Evolutionary conservation across 35 echinoderm and acorn worm species (phyloP), one percentile per base, ranked within the genome.

Genomic region (Apostichopus japonicus): DNA sequence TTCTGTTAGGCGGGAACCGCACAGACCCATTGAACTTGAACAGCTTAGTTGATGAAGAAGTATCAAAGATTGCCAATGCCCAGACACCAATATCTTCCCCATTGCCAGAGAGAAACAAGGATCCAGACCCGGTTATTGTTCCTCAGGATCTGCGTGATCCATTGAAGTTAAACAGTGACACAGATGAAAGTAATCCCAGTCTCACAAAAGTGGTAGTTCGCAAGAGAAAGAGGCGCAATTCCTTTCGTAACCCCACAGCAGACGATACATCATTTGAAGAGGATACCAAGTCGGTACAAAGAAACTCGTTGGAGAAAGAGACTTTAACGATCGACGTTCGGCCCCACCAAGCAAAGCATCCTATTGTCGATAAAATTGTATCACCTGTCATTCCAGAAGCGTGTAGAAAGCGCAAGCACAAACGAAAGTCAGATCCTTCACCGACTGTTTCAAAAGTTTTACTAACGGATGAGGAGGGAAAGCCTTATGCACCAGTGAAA

Each of bases 11-110:
- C 7, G 97, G 97, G 16, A 93, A 82, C 72, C 93, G 95, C 54
- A 95, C 91, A 21, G 97, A 99, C 76, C 97, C 97, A 13, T 84
- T 99, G 67, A 99, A 99, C 83, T 90, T 99, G 83, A 99, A 99
- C 72, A 99, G 97, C 86, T 88, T 99, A 5, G 71, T 75, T 75
- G 93, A 96, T 92, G 95, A 91, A 80, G 94, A 96, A 79, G 78
- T 95, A 59, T 95, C 94, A 72, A 94, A 88, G 73, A 72, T 90
- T 70, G 80, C 87, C 11, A 95, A 95, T 94, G 94, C 94, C 6
- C 86, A 91, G 11, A 96, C 97, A 58, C 97, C 97, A 63, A 78
- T 91, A 10, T 93, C 93, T 33, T 99, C 97, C 15, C 97, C 97
- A 65, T 88, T 96, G 52, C 95, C 95, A n/a, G 78, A 92, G 14